Conservation (phyloP, 2,113 vertebrate genomes). For the Macaca nemestrina region DNA sequence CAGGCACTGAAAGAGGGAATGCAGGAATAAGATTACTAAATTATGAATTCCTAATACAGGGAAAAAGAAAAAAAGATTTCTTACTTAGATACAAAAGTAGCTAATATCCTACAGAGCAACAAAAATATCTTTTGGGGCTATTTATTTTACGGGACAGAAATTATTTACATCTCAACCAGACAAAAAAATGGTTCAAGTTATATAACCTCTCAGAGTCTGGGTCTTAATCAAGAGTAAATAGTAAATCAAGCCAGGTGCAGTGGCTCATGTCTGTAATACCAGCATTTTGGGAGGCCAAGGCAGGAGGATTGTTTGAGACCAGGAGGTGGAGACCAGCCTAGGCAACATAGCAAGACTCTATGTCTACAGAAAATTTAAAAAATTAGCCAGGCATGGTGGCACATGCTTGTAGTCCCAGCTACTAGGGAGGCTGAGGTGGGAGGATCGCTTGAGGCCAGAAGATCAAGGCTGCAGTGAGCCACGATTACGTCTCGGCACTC, state of each 20-base stretch:
- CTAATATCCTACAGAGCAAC: neutral
- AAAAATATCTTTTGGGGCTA: slow-evolving; percentile 2
- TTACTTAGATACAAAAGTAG: slow-evolving; percentile 41
- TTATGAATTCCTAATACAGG: neutral
- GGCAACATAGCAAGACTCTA: no score
- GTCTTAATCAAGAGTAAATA: neutral
- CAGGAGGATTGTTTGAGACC: no score
- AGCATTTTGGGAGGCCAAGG: no score
- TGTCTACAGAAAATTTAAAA: no score
- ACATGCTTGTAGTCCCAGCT: no score
- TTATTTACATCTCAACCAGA: slow-evolving; percentile 45
- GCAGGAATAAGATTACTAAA: neutral
- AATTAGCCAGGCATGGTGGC: no score
- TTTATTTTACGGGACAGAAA: slow-evolving; percentile 21
- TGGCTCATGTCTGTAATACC: no score
- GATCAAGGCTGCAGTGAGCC: no score
- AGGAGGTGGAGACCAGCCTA: no score
- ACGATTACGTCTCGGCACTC: no score
- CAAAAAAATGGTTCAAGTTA: neutral
- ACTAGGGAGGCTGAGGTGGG: no score
- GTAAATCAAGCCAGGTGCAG: neutral
- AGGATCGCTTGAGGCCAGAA: no score
- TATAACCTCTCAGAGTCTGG: neutral
- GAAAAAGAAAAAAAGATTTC: neutral
- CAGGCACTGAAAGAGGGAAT: neutral